These are phyloP conservation scores for Deilephila elpenor DNA, from an alignment of 2,888 invertebrate species.

Conservation along the genomic window DNA sequence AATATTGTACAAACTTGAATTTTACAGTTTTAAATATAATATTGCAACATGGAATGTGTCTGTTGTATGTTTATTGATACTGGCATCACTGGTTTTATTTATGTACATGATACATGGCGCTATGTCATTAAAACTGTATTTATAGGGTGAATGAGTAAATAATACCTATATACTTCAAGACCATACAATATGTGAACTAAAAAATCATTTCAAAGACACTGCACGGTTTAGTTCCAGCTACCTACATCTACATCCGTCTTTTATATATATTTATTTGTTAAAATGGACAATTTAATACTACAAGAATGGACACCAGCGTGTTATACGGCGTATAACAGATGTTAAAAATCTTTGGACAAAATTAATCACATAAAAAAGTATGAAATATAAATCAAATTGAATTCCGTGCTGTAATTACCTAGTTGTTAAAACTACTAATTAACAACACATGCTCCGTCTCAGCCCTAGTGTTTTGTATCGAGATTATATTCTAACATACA, in stretches of 20 bases:
- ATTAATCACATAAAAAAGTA: conserved; percentile 53
- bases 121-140: background rate
- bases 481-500: conserved; percentile 7
- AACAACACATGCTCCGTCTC: conserved; percentile 20
- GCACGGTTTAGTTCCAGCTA: conserved; percentile 25
- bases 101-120: background rate
- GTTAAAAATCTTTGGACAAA: conserved; percentile 59
- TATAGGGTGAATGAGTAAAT: background rate
- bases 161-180: conserved; percentile 14
- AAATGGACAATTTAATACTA: conserved; percentile 31
- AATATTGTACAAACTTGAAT: conserved; percentile 5
- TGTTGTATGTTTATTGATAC: background rate
- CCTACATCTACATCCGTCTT: conserved; percentile 32
- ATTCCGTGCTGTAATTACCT: conserved; percentile 35
- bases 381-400: conserved; percentile 39
- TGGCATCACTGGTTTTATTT: background rate
- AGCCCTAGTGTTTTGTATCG: background rate
- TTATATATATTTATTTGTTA: conserved; percentile 29
- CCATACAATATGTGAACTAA: conserved; percentile 23
- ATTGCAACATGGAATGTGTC: background rate
- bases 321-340: conserved; percentile 54
- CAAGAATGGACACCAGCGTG: conserved; percentile 32
- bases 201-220: conserved; percentile 16
- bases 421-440: conserved; percentile 26
- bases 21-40: background rate